Evolutionary conservation across 2,888 invertebrate genomes (phyloP).

Genomic region (Chesias legatella): DNA sequence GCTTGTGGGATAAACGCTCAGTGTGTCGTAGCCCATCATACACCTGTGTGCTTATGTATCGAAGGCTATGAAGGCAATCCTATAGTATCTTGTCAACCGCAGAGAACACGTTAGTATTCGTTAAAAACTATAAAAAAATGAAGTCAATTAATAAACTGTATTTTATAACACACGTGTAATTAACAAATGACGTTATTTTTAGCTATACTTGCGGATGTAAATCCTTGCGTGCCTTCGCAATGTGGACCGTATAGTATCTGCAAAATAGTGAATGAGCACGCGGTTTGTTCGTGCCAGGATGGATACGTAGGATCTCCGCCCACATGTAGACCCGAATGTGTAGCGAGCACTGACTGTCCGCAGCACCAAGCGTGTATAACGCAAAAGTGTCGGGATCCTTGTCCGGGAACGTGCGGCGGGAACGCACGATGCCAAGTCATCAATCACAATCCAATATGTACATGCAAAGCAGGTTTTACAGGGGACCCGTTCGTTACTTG

Average conservation of each 20-base stretch:
- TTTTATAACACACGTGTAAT: no score
- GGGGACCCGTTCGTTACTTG: conserved; percentile 91
- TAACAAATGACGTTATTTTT: conserved; percentile 42
- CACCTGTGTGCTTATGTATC: conserved; percentile 89
- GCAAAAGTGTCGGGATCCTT: conserved; percentile 87
- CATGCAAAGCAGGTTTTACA: conserved; percentile 86
- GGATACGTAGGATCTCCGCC: conserved; percentile 89
- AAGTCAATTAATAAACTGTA: conserved; percentile 1
- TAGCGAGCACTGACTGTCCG: conserved; percentile 87
- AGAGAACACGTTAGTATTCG: conserved; percentile 62
- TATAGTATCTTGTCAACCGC: conserved; percentile 76
- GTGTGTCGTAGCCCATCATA: conserved; percentile 90
- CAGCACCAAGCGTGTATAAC: conserved; percentile 86
- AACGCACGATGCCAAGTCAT: conserved; percentile 87
- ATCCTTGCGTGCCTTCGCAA: conserved; percentile 87
- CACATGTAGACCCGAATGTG: conserved; percentile 87
- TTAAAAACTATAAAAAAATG: not conserved
- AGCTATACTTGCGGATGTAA: conserved; percentile 68
- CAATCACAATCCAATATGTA: conserved; percentile 90
- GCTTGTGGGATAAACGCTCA: conserved; percentile 90
- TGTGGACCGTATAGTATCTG: conserved; percentile 90
- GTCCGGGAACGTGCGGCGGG: conserved; percentile 87
- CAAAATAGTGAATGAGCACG: conserved; percentile 85
- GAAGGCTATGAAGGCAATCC: conserved; percentile 91
- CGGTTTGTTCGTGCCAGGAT: conserved; percentile 88